A percentile compares a stretch with the other conserved stretches of the same genome.
phyloP scores from a whole-genome alignment of 2,797 vertebrate genomes.

The Cossypha polioptera region DNA sequence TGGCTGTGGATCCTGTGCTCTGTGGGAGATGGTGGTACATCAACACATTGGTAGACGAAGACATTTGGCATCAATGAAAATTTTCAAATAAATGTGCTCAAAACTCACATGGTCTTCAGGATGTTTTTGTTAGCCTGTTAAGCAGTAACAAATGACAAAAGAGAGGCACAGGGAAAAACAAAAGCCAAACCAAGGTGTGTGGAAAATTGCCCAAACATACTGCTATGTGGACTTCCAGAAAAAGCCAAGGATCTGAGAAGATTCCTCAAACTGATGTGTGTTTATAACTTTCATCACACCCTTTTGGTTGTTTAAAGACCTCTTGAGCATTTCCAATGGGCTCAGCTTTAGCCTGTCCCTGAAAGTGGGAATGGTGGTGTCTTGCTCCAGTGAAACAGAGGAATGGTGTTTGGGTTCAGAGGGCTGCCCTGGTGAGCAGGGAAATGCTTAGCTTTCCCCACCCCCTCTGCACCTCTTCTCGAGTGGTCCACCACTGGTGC shows the following conservation, averaged over 20 bases:
- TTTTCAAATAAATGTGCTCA: not conserved
- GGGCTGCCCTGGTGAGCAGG: not conserved
- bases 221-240: not conserved
- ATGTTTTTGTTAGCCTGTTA: not conserved
- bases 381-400: not conserved
- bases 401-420: not conserved
- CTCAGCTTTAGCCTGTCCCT: not conserved
- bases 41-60: not conserved
- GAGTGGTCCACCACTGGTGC: fast-evolving
- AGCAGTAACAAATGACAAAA: not conserved
- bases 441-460: not conserved
- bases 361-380: not conserved
- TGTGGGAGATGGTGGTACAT: not conserved
- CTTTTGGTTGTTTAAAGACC: not conserved
- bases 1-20: not conserved
- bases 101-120: not conserved
- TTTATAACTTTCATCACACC: not conserved
- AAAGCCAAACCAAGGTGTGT: not conserved
- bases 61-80: not conserved
- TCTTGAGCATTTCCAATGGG: not conserved
- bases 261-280: not conserved
- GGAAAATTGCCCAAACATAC: not conserved
- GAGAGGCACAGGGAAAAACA: not conserved
- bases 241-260: not conserved
- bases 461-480: not conserved